Evolutionary conservation across 2,888 invertebrate genomes (phyloP), one percentile per base, ranked within the genome.

Genomic region (Syrista parreyssii): DNA sequence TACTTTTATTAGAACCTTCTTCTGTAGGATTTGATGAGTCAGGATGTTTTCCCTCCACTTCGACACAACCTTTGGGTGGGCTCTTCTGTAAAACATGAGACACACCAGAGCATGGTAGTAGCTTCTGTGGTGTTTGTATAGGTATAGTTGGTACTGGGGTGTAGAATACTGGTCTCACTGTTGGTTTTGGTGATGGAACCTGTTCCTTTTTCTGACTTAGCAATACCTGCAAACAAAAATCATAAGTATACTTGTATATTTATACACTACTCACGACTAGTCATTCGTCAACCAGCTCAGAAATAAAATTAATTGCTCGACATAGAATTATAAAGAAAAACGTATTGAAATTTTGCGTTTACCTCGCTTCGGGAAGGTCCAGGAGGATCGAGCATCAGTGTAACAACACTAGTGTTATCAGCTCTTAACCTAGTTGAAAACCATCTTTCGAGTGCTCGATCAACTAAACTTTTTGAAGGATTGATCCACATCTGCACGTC

Each of bases 351-450:
- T 55, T 55, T 23, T 23, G 15, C 55, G 2, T 3, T 55, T 78
- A 95, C 95, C 85, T 95, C 94, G 76, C 94, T 94, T 74, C 95
- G 93, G 23, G 96, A 96, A 11, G 95, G 97, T 0, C 97, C 97
- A 0, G 97, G 96, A 73, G 97, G 97, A 92, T 98, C 98, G 81
- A 98, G 92, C 94, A 98, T 96, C 32, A 99, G 93, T 0, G 97
- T 96, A 32, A 99, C 97, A 73, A 98, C 98, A 23, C 98, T 98
- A 0, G 98, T 98, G 91, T 99, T 99, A 92, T 99, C 99, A 0
- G 99, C 99, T 68, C 98, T 94, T 94, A 98, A 95, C 88, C 96
- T 94, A 11, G 97, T 96, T 74, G 93, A 94, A 32, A 95, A 94
- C 98, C 99, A 99, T 78, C 95, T 94, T 83, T 96, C 96, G 75